Conservation (phyloP, 2,888 invertebrate species). For the Dynastes grantii region DNA sequence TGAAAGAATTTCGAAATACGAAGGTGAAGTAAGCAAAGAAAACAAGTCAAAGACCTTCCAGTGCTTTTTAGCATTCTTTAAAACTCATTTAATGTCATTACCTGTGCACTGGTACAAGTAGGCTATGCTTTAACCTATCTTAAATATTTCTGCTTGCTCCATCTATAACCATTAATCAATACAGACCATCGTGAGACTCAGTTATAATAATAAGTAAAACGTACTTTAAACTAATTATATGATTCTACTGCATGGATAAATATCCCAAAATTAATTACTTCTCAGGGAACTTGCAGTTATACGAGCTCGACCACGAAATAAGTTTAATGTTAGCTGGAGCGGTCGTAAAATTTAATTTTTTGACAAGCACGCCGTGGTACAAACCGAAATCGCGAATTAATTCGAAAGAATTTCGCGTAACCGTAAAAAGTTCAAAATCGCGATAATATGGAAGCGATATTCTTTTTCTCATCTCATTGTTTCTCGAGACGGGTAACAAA, state of each 20-base stretch:
- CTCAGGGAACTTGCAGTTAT: conserved; percentile 21
- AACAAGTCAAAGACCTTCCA: too few relatives aligned
- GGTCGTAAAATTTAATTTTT: conserved; percentile 40
- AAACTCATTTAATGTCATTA: too few relatives aligned
- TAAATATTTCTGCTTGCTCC: background rate
- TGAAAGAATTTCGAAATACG: too few relatives aligned
- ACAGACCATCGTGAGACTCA: background rate
- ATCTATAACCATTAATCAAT: background rate
- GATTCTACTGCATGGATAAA: conserved; percentile 25
- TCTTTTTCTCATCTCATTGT: conserved; percentile 47
- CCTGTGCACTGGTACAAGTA: too few relatives aligned
- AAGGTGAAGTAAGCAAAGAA: too few relatives aligned
- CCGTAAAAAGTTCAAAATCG: conserved; percentile 39
- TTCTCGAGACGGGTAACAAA: conserved; percentile 25
- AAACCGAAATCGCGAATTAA: conserved; percentile 24
- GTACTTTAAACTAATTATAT: conserved; percentile 25
- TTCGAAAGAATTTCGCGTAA: conserved; percentile 24
- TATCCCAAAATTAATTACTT: conserved; percentile 36
- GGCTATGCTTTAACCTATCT: too few relatives aligned
- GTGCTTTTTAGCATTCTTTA: too few relatives aligned
- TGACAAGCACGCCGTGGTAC: conserved; percentile 29
- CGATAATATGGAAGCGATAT: conserved; percentile 39
- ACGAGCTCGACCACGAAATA: conserved; percentile 30
- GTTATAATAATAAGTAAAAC: conserved; percentile 1
- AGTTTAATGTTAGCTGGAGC: conserved; percentile 31